Percentiles rank a stretch among this genome's conserved stretches.
These are phyloP conservation scores for fruit fly (Drosophila melanogaster) DNA, from an alignment of 1,140 invertebrate species.

Conservation along the genomic window Release_6_plus_ISO1_MT NT_033777.3:23599001-23599500, in stretches of 20 bases:
- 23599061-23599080: neutral
- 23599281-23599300: neutral
- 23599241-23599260: neutral
- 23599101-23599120: conserved; percentile 23
- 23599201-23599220: conserved; percentile 10
- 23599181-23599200: conserved; percentile 4
- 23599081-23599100: conserved; percentile 11
- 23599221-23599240: neutral
- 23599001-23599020: conserved; percentile 1
- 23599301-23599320: no score
- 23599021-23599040: conserved; percentile 21
- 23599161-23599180: conserved; percentile 1
- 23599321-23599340: no score
- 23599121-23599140: conserved; percentile 26
- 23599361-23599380: no score
- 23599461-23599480: conserved; percentile 2
- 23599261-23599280: no score
- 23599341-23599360: no score
- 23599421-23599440: neutral
- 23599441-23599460: neutral
- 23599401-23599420: neutral
- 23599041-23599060: conserved; percentile 1
- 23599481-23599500: conserved; percentile 24
- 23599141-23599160: conserved; percentile 6
- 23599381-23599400: no score